Conservation (phyloP, 2,888 invertebrate genomes). For the Zaprionus obscuricornis region DNA sequence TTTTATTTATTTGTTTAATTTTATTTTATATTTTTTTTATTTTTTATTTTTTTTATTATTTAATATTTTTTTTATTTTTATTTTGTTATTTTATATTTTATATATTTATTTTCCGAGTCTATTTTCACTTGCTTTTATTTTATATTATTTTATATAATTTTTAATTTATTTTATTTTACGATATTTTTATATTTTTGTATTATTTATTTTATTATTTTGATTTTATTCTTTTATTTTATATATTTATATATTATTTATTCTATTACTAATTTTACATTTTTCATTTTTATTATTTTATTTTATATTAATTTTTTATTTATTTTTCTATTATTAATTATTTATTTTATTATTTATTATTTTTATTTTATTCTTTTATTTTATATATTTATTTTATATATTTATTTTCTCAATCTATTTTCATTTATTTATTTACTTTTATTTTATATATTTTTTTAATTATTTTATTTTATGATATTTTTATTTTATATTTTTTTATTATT, state of each 20-base stretch:
- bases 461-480: neutral
- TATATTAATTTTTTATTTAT: neutral
- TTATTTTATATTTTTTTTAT: neutral
- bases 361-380: too few relatives aligned
- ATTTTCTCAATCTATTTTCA: too few relatives aligned
- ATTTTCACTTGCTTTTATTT: too few relatives aligned
- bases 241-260: neutral
- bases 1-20: conserved; percentile 4
- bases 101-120: neutral
- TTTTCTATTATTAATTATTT: conserved; percentile 34
- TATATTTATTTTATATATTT: neutral
- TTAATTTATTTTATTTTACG: too few relatives aligned
- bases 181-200: neutral
- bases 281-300: neutral
- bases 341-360: neutral
- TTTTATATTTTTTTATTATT: neutral
- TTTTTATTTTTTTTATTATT: neutral
- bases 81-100: neutral
- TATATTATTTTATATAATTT: neutral
- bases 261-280: neutral
- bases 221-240: neutral
- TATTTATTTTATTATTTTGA: too few relatives aligned
- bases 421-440: neutral
- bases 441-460: neutral
- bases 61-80: neutral